Evolutionary conservation across 1,140 invertebrate genomes (phyloP), one percentile per base, ranked within the genome.

Genomic region (Pseudomyrmex pallidus): DNA sequence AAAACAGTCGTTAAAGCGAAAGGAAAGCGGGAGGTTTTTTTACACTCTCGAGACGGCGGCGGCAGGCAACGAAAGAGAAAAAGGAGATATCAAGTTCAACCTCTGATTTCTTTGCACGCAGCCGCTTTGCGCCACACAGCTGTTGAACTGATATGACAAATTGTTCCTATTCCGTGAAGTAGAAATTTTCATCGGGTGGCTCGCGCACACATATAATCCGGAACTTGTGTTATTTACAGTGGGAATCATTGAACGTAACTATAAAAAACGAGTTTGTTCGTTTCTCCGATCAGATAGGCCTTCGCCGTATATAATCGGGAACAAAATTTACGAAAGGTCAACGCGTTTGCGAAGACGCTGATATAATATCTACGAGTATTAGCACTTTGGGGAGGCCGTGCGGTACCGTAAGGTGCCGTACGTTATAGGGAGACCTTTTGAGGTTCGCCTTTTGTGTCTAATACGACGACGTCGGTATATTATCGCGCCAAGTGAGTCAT

Each of bases 1-100:
- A 85, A 87, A 89, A 89, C 86, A 90, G 84, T 91, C 90, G 88
- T 90, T 90, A 90, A 87, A 89, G 80, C 87, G 67, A 74, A 85
- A 87, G 82, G 74, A 77, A 66, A 64, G 20, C 22, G 61, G 83
- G 84, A 35, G 35, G 35, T 35, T 78, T 89, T 89, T 86, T 89
- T 90, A 84, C 66, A 15, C 8, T 9, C 76, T 17, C 61, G 48
- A 68, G 44, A 46, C 22, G 25, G 61, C 46, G 46, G 44, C 63
- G 44, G 46, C 48, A 20, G 76, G 50, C 57, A 67, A 52, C 61
- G 25, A 66, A 80, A 68, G 25, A 72, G 67, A 59, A 52, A 83
- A 82, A 78, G 57, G 70, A 56, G 57, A 73, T 86, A 89, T 90
- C 90, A 89, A 80, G 73, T 90, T 89, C 86, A 86, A 87, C 76